Conservation (phyloP, 2,888 invertebrate species). For the Tetragonula carbonaria region DNA sequence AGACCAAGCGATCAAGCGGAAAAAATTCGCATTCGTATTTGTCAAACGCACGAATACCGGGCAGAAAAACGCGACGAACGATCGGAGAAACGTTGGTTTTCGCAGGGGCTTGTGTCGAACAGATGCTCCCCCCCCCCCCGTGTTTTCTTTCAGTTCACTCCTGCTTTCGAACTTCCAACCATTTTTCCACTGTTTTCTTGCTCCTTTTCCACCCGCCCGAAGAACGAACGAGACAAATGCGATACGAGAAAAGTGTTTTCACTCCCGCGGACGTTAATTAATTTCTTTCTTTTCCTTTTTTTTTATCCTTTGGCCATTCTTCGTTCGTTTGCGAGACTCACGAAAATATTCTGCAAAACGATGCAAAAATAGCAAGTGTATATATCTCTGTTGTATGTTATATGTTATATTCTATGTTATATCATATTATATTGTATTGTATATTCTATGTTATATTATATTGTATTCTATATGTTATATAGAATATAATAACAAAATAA, state of each 20-base stretch:
- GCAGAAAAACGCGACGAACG: conserved; percentile 27
- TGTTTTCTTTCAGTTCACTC: conserved; percentile 53
- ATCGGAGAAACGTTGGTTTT: conserved; percentile 47
- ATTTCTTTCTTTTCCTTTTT: background rate
- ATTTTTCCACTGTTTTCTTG: conserved; percentile 1
- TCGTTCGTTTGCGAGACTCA: background rate
- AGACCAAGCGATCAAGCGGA: conserved; percentile 12
- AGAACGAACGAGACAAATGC: background rate
- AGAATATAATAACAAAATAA: no score
- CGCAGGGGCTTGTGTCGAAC: conserved; percentile 32
- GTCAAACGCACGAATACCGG: conserved; percentile 54
- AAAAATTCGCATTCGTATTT: conserved; percentile 62
- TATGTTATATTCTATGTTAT: no score
- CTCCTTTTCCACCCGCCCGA: background rate
- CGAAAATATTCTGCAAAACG: no score
- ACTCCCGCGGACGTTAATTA: conserved; percentile 22
- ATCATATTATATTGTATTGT: no score
- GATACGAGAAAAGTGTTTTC: conserved; percentile 1
- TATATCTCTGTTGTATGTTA: no score
- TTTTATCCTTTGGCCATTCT: no score
- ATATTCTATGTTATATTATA: no score
- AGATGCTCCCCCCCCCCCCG: conserved; percentile 38
- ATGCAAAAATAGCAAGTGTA: no score
- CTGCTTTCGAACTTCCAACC: conserved; percentile 29
- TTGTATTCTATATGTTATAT: no score